Percentiles rank a stretch among this genome's conserved stretches.
Conservation (phyloP, 2,113 vertebrate genomes). For the Plecotus auritus region DNA sequence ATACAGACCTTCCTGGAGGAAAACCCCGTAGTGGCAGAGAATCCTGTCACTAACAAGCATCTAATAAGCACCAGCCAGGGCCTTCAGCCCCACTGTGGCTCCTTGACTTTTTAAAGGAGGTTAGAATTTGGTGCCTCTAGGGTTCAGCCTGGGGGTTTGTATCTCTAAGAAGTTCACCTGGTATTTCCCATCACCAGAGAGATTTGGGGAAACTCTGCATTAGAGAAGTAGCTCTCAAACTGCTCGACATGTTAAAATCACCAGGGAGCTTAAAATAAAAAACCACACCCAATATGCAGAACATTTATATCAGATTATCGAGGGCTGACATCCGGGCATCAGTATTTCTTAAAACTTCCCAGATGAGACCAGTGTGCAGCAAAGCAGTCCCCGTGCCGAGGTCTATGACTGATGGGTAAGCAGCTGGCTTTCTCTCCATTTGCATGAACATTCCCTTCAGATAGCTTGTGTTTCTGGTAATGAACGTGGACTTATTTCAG, state of each 20-base stretch:
- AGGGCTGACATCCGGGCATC: neutral
- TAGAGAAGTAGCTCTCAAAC: neutral
- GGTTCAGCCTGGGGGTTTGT: neutral
- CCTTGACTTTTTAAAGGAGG: neutral
- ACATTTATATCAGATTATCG: neutral
- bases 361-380: neutral
- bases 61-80: neutral
- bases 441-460: neutral
- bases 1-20: neutral
- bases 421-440: neutral
- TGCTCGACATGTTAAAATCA: neutral
- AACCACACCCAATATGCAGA: neutral
- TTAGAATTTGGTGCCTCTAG: neutral
- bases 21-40: neutral
- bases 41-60: neutral
- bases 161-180: neutral
- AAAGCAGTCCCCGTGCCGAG: neutral
- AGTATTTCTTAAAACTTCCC: neutral
- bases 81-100: neutral
- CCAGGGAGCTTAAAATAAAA: neutral
- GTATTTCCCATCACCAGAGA: neutral
- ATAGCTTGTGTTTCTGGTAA: neutral
- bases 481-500: neutral
- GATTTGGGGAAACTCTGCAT: neutral
- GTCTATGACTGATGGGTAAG: neutral